phyloP scores from a whole-genome alignment of 1,140 invertebrate species.

The Spodoptera litura region DNA sequence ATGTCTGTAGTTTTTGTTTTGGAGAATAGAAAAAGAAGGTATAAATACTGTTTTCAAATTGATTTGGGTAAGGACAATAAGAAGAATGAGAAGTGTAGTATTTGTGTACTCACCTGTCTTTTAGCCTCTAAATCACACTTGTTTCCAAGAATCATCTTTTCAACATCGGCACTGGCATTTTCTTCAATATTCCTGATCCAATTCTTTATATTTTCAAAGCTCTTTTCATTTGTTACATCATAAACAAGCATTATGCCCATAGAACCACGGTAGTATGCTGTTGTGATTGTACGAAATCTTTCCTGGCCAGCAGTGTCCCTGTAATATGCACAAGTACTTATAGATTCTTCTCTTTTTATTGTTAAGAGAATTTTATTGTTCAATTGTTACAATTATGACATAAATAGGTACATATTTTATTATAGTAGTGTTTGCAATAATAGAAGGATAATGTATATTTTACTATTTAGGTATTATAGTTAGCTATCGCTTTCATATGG shows the following conservation, averaged over 20 bases:
- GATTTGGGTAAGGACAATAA: not conserved
- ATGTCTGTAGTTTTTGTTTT: not conserved
- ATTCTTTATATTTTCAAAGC: slow-evolving; percentile 99
- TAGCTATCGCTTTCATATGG: slow-evolving; percentile 2
- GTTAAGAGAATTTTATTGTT: not conserved
- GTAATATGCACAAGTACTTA: slow-evolving; percentile 50
- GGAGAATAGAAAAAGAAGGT: not conserved
- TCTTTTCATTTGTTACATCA: slow-evolving; percentile 99
- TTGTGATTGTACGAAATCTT: slow-evolving; percentile 98
- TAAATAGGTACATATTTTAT: not conserved
- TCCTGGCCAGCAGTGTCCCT: slow-evolving; percentile 98
- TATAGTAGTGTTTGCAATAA: not conserved
- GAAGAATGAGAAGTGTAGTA: too few relatives aligned
- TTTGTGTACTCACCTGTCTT: slow-evolving; percentile 91
- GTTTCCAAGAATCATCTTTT: slow-evolving; percentile 99
- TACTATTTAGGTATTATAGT: not conserved
- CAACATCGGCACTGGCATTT: slow-evolving; percentile 99
- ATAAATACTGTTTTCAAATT: too few relatives aligned
- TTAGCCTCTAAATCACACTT: slow-evolving; percentile 99
- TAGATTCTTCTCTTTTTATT: too few relatives aligned
- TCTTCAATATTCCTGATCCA: slow-evolving; percentile 99
- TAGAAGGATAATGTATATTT: not conserved
- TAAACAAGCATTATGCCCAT: slow-evolving; percentile 99
- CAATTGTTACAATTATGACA: not conserved
- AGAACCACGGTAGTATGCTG: slow-evolving; percentile 98